Conservation (phyloP, 2,888 invertebrate genomes). For the Dexiosoma caninum region DNA sequence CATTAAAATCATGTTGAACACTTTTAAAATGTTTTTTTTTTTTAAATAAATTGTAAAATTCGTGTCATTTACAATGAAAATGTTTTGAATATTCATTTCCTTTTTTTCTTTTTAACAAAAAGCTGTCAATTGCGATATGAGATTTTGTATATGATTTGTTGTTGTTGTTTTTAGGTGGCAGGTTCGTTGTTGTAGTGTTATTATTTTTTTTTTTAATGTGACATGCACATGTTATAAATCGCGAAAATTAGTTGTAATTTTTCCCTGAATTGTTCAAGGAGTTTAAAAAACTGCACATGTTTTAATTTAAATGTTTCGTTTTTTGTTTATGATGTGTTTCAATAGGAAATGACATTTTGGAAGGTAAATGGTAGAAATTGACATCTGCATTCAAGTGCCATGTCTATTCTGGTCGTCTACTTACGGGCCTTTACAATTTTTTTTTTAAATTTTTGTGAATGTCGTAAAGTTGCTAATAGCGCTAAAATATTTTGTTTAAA, state of each 20-base stretch:
- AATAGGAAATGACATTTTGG: conserved; percentile 33
- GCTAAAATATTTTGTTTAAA: too few relatives aligned
- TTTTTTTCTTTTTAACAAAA: background rate
- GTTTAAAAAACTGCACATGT: background rate
- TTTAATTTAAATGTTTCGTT: background rate
- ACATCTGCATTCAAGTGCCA: conserved; percentile 9
- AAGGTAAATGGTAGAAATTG: conserved; percentile 24
- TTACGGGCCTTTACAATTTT: too few relatives aligned
- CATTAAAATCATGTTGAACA: conserved; percentile 34
- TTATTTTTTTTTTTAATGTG: conserved; percentile 49
- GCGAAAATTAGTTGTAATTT: conserved; percentile 42
- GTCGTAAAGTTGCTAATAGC: too few relatives aligned
- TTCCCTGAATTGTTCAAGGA: background rate
- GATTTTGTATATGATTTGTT: background rate
- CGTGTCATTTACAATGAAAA: background rate
- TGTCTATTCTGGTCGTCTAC: background rate
- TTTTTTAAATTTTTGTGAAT: too few relatives aligned
- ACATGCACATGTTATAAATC: conserved; percentile 54
- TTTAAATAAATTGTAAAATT: conserved; percentile 19
- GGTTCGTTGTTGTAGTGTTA: conserved; percentile 24
- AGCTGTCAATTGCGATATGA: conserved; percentile 33
- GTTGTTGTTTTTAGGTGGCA: background rate
- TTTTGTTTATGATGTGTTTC: conserved; percentile 16
- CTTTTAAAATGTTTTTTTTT: conserved; percentile 7
- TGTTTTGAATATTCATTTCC: background rate